Conservation (phyloP, 2,888 invertebrate genomes). For the Tetanocera ferruginea region DNA sequence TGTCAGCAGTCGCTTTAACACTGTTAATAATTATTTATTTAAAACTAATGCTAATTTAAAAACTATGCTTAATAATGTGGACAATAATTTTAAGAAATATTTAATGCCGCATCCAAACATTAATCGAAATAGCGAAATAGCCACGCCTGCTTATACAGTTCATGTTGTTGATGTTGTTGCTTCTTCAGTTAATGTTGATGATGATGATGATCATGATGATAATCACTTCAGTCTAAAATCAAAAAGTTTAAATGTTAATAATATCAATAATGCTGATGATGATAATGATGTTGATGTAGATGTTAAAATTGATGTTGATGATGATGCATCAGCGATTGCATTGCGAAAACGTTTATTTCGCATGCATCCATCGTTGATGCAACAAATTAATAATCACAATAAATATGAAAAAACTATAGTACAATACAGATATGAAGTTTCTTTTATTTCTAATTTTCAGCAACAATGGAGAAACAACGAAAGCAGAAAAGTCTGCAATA, state of each 20-base stretch:
- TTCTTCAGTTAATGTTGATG: slow-evolving; percentile 25
- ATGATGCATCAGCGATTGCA: slow-evolving; percentile 29
- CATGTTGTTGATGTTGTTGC: slow-evolving; percentile 35
- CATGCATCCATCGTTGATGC: slow-evolving; percentile 36
- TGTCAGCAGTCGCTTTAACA: slow-evolving; percentile 41
- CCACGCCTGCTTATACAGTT: slow-evolving; percentile 11
- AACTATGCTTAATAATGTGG: slow-evolving; percentile 52
- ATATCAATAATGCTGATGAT: slow-evolving; percentile 11
- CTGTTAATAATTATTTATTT: slow-evolving; percentile 33
- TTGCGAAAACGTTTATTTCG: slow-evolving; percentile 10
- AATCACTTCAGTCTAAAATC: slow-evolving; percentile 24
- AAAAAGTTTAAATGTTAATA: slow-evolving; percentile 15
- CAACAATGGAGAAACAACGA: no score
- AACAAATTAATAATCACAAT: slow-evolving; percentile 52
- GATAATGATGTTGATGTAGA: slow-evolving; percentile 50
- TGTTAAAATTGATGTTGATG: slow-evolving; percentile 38
- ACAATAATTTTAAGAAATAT: slow-evolving; percentile 64
- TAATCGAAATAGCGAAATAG: slow-evolving; percentile 54
- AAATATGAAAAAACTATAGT: slow-evolving; percentile 70
- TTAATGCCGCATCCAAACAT: slow-evolving; percentile 49
- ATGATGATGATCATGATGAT: slow-evolving; percentile 14
- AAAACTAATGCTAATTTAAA: slow-evolving; percentile 42
- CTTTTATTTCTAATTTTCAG: slow-evolving; percentile 41
- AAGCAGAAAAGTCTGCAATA: no score
- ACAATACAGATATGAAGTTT: slow-evolving; percentile 69